phyloP scores from a whole-genome alignment of 2,888 invertebrate species.

The Pachymerium ferrugineum region DNA sequence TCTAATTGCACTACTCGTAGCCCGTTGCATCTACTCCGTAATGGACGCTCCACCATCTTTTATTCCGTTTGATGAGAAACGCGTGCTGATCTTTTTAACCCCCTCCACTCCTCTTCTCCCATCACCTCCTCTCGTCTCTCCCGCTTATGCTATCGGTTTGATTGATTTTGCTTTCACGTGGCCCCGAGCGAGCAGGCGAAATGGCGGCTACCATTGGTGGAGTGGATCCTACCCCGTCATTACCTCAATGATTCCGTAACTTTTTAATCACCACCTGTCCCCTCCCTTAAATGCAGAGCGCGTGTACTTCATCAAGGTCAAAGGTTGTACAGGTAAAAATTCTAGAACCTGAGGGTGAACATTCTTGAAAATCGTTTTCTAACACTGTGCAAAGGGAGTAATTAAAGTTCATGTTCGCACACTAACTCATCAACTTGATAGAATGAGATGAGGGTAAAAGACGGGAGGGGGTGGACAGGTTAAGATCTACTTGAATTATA shows the following conservation, averaged over 20 bases:
- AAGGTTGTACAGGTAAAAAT: not conserved
- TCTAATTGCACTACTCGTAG: not conserved
- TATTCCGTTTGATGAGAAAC: slow-evolving; percentile 13
- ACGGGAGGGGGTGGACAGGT: not conserved
- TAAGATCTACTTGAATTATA: not conserved
- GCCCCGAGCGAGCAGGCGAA: not conserved
- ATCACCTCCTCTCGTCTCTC: not conserved
- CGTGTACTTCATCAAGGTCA: not conserved
- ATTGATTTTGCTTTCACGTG: slow-evolving; percentile 11
- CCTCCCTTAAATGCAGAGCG: not conserved
- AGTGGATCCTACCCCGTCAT: not conserved
- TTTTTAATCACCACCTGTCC: slow-evolving; percentile 28
- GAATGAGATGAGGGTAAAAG: not conserved
- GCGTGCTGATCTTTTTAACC: slow-evolving; percentile 12
- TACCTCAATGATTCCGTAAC: not conserved
- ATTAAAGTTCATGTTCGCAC: slow-evolving; percentile 6
- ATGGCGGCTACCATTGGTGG: not conserved
- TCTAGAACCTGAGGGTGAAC: not conserved
- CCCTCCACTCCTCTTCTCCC: not conserved
- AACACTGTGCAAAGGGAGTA: not conserved
- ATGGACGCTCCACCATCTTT: not conserved
- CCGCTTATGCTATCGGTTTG: slow-evolving; percentile 16
- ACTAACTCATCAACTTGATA: not conserved
- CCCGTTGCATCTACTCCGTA: not conserved
- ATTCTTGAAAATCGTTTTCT: not conserved